phyloP scores from a whole-genome alignment of 2,797 vertebrate genomes.

The Huso huso region DNA sequence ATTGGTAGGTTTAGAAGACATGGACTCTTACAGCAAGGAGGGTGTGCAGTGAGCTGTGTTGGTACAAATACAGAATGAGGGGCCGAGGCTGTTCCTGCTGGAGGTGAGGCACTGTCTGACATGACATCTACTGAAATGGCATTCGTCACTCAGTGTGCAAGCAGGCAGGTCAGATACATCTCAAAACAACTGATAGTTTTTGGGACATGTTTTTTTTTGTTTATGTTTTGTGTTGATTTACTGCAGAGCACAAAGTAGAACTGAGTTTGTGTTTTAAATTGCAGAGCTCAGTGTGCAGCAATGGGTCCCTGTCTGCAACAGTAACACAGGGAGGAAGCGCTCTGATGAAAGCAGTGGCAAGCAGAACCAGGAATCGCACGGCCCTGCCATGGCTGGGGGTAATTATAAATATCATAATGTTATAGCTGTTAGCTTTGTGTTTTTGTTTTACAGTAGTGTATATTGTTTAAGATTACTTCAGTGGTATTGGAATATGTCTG shows the following conservation, averaged over 20 bases:
- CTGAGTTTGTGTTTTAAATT: slow-evolving; percentile 20
- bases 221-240: background rate
- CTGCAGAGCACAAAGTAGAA: no score
- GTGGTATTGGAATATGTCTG: no score
- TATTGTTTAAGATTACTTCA: no score
- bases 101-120: slow-evolving; percentile 3
- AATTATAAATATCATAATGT: slow-evolving; percentile 26
- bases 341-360: slow-evolving; percentile 54
- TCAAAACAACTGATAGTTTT: background rate
- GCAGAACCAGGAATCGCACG: slow-evolving; percentile 41
- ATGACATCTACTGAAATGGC: slow-evolving; percentile 9
- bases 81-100: background rate
- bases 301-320: slow-evolving; percentile 37
- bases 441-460: no score
- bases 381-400: slow-evolving; percentile 79
- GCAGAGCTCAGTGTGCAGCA: slow-evolving; percentile 49
- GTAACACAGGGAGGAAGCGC: slow-evolving; percentile 45
- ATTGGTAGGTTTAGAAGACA: no score
- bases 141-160: slow-evolving; percentile 27
- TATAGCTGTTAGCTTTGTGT: no score
- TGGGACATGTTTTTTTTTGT: background rate
- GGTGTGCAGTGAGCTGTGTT: slow-evolving; percentile 16
- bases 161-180: slow-evolving; percentile 10
- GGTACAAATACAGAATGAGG: slow-evolving; percentile 1
- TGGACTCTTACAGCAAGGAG: no score